Base-by-base conservation (phyloP, 2,113 vertebrate genomes). In the Dermatemys mawii region DNA sequence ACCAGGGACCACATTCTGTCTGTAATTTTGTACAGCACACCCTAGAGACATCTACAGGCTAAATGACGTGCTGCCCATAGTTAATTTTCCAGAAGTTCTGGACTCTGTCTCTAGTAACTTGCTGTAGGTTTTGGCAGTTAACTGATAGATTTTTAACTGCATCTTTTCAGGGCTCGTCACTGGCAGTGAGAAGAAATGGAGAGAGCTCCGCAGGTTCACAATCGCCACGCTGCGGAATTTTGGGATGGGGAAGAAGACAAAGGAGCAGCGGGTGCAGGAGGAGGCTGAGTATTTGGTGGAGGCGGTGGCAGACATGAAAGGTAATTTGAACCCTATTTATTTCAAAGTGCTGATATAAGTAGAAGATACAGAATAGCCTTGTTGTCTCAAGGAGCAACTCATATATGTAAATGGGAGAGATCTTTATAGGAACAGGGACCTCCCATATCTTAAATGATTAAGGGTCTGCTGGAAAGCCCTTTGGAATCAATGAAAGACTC, bases 161-260 rank as follows among this genome's bases (percentile, higher is more conserved):
- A 8, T 38, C 32, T 48, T 55, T 55, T 17, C 86, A 98, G 97
- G 97, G 3, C 22, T 98, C 35, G 4, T 93, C 79, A 96, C 95
- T 70, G 85, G 84, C 41, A 70, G 92, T 0, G 97, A 97, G 11
- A 86, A 75, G 60, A 97, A 90, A 12, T 97, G 97, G 97, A 46
- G 50, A 87, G 95, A 96, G 46, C 93, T 98, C 87, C 94, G 97
- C 24, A 84, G 86, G 60, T 98, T 98, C 94, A 97, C 97, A 0
- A 50, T 98, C 79, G 90, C 49, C 41, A 96, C 91, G 2, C 95
- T 98, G 50, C 38, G 93, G 53, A 94, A 92, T 49, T 97, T 98
- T 0, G 95, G 97, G 57, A 96, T 97, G 87, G 97, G 97, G 27
- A 98, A 94, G 87, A 97, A 29, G 85, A 94, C 54, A 6, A 93